phyloP scores from a whole-genome alignment of 2,797 vertebrate species.

The Xiphorhynchus erythropygius region DNA sequence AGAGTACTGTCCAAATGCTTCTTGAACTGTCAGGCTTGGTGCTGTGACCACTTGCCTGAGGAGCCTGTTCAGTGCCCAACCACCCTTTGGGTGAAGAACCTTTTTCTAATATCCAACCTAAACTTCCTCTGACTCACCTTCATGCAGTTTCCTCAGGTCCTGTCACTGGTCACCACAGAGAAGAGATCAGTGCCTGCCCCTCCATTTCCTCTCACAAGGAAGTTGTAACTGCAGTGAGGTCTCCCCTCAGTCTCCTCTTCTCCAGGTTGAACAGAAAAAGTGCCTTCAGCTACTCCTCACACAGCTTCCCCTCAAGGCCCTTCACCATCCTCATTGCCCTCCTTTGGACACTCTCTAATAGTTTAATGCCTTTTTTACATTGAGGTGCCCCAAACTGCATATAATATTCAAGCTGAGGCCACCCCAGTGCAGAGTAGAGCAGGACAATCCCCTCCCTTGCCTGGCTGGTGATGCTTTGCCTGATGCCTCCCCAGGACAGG shows the following conservation, averaged over 20 bases:
- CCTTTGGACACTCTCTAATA: background rate
- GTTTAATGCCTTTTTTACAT: background rate
- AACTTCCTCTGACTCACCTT: background rate
- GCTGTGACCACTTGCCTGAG: background rate
- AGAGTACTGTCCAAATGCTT: background rate
- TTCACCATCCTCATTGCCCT: no score
- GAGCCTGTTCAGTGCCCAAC: background rate
- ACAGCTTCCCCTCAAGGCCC: background rate
- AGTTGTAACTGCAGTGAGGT: background rate
- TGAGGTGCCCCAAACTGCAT: fast-evolving
- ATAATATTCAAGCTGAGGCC: fast-evolving
- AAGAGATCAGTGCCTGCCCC: background rate
- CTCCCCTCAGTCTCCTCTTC: background rate
- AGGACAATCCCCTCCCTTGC: background rate
- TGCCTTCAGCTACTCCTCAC: fast-evolving
- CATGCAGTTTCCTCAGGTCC: fast-evolving
- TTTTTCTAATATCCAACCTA: background rate
- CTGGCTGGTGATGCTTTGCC: fast-evolving
- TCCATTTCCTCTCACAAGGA: fast-evolving
- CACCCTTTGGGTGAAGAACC: background rate
- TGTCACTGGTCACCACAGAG: background rate
- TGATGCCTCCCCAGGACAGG: fast-evolving
- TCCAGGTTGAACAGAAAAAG: background rate
- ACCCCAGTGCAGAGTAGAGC: background rate
- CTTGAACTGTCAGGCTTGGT: background rate